Evolutionary conservation across 2,113 vertebrate genomes (phyloP), one percentile per base, ranked within the genome.

Genomic region (Lutjanus erythropterus): DNA sequence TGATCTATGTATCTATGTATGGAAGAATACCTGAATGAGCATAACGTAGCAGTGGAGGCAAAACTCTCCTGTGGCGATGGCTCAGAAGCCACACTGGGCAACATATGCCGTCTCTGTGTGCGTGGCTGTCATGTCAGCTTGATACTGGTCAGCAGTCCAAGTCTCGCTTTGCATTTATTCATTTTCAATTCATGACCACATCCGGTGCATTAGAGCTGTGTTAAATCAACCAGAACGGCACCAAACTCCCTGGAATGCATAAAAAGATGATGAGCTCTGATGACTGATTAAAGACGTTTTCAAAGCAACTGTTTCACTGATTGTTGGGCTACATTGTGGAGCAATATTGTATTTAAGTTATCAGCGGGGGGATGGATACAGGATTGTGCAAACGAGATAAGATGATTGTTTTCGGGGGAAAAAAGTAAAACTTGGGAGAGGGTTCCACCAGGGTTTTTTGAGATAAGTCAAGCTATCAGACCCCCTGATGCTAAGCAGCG

Each of bases 31-130:
- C 50, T 71, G 39, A 67, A 62, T 11, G 21, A 68, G 16, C 29
- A 46, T 10, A 53, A 74, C 31, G 35, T 67, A 39, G 55, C 75
- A n/a, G 69, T 21, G 3, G 59, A 81, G 81, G 50, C 60, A n/a
- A 44, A 71, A 10, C 60, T 65, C 64, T 85, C 87, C 89, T 59
- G 82, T 56, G 39, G 87, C 25, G 82, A 75, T 2, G 70, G 71
- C 77, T 75, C 69, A 79, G 86, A 37, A 75, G 74, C 60, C 89
- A 85, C 73, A 73, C 86, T 84, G 90, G 75, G 91, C 49, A 59
- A 64, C 91, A 91, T 91, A 91, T 87, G 92, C 80, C 81, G 9
- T 71, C 90, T 85, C 83, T 16, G 77, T 78, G 81, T 72, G 87
- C 50, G 0, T 81, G 76, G 79, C 84, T 86, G 86, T 88, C 66